Conservation (phyloP, 2,113 vertebrate species). For the Paramormyrops kingsleyae region DNA sequence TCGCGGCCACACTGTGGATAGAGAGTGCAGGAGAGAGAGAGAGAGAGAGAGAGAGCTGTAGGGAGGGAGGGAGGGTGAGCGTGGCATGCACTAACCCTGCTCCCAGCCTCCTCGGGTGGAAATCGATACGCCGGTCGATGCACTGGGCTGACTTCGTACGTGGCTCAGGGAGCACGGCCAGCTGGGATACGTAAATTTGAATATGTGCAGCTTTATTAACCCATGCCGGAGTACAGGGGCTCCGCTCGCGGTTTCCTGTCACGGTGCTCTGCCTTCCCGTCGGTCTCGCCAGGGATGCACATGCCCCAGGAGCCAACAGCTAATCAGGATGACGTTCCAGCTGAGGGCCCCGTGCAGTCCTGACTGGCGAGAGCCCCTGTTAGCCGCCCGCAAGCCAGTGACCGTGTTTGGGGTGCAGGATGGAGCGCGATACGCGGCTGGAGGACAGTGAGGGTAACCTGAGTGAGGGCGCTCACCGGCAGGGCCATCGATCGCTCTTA, state of each 20-base stretch:
- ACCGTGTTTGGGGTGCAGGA: neutral
- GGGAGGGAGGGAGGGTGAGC: conserved; percentile 26
- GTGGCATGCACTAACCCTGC: conserved; percentile 57
- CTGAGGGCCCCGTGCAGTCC: neutral
- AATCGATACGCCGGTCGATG: conserved; percentile 74
- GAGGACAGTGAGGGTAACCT: conserved; percentile 36
- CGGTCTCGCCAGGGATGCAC: neutral
- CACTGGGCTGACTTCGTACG: conserved; percentile 68
- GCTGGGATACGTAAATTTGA: conserved; percentile 33
- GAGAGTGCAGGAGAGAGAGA: conserved; percentile 43
- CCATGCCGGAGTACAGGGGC: neutral
- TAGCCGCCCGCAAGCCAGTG: too few relatives aligned
- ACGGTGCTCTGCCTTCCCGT: neutral
- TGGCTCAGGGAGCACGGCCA: conserved; percentile 60
- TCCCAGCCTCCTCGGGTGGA: conserved; percentile 50
- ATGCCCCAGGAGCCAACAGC: neutral
- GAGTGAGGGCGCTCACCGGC: conserved; percentile 38
- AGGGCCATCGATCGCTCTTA: conserved; percentile 36
- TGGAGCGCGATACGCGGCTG: conserved; percentile 14
- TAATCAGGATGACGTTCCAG: neutral
- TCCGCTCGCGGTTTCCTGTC: conserved; percentile 3
- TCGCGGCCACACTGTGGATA: conserved; percentile 30
- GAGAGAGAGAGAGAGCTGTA: conserved; percentile 45
- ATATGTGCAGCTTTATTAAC: conserved; percentile 31
- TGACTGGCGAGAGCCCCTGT: neutral